Percentiles rank a stretch among this genome's conserved stretches.
Evolutionary conservation across 2,888 invertebrate species (phyloP).

Genomic region (Balanococcus diminutus): DNA sequence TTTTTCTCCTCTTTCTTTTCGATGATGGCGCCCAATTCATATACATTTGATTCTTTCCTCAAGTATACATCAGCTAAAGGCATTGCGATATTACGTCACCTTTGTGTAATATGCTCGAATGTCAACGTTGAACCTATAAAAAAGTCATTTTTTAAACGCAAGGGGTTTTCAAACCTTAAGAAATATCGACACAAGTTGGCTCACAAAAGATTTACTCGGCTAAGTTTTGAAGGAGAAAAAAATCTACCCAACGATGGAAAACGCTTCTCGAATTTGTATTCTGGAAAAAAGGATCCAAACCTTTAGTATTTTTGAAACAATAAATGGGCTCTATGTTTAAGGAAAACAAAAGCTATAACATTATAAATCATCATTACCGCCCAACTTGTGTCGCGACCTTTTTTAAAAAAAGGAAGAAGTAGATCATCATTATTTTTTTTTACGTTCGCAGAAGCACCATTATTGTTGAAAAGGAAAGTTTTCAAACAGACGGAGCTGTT

Average conservation of each 20-base stretch:
- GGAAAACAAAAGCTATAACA: constrained; percentile 26
- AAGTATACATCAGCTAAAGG: too few species aligned
- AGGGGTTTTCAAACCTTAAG: not conserved
- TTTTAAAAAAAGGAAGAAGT: constrained; percentile 5
- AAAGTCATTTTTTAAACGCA: not conserved
- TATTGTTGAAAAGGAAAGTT: constrained; percentile 4
- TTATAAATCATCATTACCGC: constrained; percentile 36
- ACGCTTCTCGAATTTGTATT: not conserved
- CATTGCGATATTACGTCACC: too few species aligned
- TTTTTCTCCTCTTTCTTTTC: not conserved
- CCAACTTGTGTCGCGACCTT: constrained; percentile 1
- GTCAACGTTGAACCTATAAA: not conserved
- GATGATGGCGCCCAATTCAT: not conserved
- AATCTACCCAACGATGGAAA: not conserved
- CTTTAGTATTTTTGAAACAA: not conserved
- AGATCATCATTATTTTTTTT: constrained; percentile 1
- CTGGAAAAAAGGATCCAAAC: not conserved
- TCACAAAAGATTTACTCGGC: not conserved
- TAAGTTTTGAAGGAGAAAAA: not conserved
- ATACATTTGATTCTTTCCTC: too few species aligned
- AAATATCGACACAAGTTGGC: not conserved
- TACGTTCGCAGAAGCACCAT: constrained; percentile 21
- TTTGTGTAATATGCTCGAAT: too few species aligned
- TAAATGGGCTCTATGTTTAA: not conserved
- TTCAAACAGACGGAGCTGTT: not conserved